Conservation (phyloP, 2,113 vertebrate species). For the Phylloscopus trochiloides region DNA sequence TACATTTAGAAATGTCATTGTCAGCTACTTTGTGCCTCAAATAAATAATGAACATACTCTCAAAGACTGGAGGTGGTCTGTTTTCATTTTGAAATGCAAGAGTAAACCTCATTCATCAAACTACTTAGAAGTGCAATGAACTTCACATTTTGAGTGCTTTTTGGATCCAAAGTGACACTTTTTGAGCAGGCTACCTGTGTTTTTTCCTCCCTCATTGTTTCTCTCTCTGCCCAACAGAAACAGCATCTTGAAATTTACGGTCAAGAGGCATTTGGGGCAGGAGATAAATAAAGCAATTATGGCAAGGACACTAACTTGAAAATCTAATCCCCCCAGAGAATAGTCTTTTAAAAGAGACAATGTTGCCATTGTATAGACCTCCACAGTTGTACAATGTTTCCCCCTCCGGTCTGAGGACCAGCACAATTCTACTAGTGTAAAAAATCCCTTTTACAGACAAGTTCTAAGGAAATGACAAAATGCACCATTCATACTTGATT, state of each 20-base stretch:
- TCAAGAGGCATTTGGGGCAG: constrained; percentile 15
- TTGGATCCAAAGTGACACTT: neutral
- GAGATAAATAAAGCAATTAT: neutral
- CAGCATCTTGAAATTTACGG: neutral
- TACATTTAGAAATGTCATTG: neutral
- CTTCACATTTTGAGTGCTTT: neutral
- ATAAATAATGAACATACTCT: neutral
- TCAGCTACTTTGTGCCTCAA: neutral
- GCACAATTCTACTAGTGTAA: neutral
- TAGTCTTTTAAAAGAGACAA: neutral
- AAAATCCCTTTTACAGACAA: constrained; percentile 26
- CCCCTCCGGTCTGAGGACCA: neutral
- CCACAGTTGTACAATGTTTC: neutral
- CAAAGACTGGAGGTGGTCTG: neutral
- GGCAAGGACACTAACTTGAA: neutral
- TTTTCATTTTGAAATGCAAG: neutral
- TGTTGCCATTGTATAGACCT: neutral
- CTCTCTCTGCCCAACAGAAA: neutral
- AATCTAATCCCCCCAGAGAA: neutral
- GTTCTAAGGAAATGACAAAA: neutral
- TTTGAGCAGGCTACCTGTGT: neutral
- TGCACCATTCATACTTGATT: neutral
- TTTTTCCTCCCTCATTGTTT: neutral
- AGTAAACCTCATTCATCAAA: neutral
- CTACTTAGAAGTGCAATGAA: neutral